Conservation (phyloP, 1,140 invertebrate species). For the Hycleus phaleratus region DNA sequence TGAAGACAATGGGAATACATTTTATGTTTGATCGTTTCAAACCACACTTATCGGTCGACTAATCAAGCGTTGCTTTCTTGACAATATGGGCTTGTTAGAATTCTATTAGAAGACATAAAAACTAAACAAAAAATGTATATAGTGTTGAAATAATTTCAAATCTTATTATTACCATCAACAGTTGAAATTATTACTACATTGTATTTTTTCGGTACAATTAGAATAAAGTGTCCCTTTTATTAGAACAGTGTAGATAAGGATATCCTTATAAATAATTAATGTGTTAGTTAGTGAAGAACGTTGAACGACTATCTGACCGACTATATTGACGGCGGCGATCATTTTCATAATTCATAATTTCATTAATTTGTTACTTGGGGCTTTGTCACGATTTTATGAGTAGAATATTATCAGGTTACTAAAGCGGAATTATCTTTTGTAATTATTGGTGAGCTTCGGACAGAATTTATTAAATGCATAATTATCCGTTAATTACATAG, state of each 20-base stretch:
- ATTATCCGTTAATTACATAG: constrained; percentile 36
- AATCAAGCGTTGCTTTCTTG: constrained; percentile 8
- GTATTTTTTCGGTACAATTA: no score
- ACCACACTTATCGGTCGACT: constrained; percentile 8
- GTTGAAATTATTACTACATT: no score
- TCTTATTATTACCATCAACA: no score
- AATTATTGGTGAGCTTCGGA: constrained; percentile 37
- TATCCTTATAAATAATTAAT: constrained; percentile 9
- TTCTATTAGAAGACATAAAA: no score
- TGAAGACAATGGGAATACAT: no score
- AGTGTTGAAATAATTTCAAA: no score
- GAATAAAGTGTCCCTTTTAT: neutral
- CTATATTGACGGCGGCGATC: constrained; percentile 36
- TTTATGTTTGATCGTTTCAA: neutral
- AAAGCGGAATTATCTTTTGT: constrained; percentile 37
- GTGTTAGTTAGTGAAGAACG: neutral
- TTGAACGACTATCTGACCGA: constrained; percentile 18
- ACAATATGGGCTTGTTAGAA: neutral
- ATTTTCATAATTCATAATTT: constrained; percentile 45
- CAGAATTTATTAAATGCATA: constrained; percentile 41
- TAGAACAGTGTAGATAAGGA: constrained; percentile 5
- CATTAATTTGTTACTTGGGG: constrained; percentile 43
- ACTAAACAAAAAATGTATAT: no score
- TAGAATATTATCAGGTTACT: constrained; percentile 40
- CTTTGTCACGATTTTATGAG: constrained; percentile 43